Percentiles rank a stretch among this genome's conserved stretches.
phyloP scores from a whole-genome alignment of 2,888 invertebrate genomes.

The Dynastes tityus region DNA sequence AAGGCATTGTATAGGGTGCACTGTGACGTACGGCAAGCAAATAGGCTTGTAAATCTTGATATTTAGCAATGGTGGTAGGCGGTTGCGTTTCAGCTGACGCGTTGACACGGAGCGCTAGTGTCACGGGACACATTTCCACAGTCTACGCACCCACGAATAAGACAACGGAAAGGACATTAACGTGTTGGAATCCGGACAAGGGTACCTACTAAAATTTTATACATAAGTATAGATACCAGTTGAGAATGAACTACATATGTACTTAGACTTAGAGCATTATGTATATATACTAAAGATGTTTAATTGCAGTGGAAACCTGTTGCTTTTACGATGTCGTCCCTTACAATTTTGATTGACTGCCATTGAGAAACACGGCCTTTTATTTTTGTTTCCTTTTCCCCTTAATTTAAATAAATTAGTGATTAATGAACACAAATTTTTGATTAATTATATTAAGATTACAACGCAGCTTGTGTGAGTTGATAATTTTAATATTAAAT shows the following conservation, averaged over 20 bases:
- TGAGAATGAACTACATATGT: background rate
- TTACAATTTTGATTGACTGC: slow-evolving; percentile 18
- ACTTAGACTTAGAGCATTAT: background rate
- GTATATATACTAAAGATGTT: slow-evolving; percentile 31
- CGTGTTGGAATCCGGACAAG: background rate
- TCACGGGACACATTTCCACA: slow-evolving; percentile 27
- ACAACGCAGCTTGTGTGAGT: no score
- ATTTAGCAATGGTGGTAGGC: slow-evolving; percentile 21
- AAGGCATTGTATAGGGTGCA: slow-evolving; percentile 23
- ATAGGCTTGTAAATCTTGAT: slow-evolving; percentile 43
- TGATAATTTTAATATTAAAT: no score
- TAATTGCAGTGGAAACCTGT: slow-evolving; percentile 40
- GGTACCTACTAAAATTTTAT: slow-evolving; percentile 2
- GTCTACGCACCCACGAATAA: background rate
- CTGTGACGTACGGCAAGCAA: slow-evolving; percentile 20
- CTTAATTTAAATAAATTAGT: slow-evolving; percentile 12
- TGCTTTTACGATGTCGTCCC: background rate
- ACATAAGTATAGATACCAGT: slow-evolving; percentile 3
- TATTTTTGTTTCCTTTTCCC: slow-evolving; percentile 5
- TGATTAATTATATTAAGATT: background rate
- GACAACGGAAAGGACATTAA: background rate
- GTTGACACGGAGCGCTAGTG: slow-evolving; percentile 26
- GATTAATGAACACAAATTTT: background rate
- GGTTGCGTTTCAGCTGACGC: slow-evolving; percentile 28
- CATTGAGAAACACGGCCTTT: background rate